Evolutionary conservation across 2,888 invertebrate genomes (phyloP), one percentile per base, ranked within the genome.

Genomic region (Baccha elongata): DNA sequence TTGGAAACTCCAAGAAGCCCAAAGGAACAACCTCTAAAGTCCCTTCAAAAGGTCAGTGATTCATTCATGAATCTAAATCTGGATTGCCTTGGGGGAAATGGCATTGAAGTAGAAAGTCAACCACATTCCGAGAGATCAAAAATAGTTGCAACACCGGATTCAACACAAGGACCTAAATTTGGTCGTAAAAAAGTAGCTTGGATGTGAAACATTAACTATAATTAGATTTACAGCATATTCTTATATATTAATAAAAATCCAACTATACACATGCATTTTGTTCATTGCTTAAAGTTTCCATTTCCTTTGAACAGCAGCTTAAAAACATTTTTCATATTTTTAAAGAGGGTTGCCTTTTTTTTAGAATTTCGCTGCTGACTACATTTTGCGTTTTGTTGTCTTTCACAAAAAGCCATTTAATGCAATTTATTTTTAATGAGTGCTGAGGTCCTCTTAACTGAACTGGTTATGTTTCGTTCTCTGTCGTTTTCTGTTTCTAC

Each of bases 41-140:
- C 71, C 6, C 13, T 71, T 23, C 44, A 44, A 1, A 60, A 48
- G 19, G 23, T 60, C 7, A 60, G 65, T 11, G 46, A 75, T 37
- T 75, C 81, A 5, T 75, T 81, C n/a, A 69, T 13, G 32, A 87
- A 90, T 76, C 86, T 90, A 4, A 90, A 89, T 74, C 72, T 89
- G 11, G 90, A 89, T 68, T 72, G 83, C 15, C 40, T 75, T 0
- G 11, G 80, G 13, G 48, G 64, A 6, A 11, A 58, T 6, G 53
- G 42, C 5, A 26, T 4, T 11, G 55, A 74, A 35, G 23, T n/a
- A 5, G 17, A 3, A 32, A 68, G 53, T 7, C 75, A 58, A 52
- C 64, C 58, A 1, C 32, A 35, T 13, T 29, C 69, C 1, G 11
- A 64, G 17, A 75, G 69, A 58, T 75, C 64, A 8, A 37, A 65